Conservation (phyloP, 2,888 invertebrate genomes). For the Dione vanillae region DNA sequence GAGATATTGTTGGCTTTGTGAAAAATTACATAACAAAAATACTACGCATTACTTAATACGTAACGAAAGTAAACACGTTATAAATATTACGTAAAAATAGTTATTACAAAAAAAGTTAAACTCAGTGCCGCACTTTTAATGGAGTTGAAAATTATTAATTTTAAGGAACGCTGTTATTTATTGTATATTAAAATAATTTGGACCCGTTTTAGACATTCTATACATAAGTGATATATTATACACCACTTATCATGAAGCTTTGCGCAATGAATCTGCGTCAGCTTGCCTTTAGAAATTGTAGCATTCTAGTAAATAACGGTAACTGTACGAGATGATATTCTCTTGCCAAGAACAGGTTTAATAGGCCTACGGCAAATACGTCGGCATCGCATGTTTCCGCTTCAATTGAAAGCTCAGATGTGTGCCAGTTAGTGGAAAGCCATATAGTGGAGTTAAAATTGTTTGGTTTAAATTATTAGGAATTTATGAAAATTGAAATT, state of each 20-base stretch:
- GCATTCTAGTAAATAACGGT: conserved; percentile 16
- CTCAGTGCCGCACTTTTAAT: no score
- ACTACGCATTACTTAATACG: no score
- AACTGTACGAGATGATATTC: conserved; percentile 24
- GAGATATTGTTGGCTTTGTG: no score
- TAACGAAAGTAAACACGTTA: no score
- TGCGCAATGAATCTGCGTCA: conserved; percentile 21
- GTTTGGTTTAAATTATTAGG: neutral
- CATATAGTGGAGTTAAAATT: neutral
- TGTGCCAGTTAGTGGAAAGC: conserved; percentile 4
- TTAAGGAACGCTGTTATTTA: no score
- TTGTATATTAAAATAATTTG: no score
- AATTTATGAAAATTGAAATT: neutral
- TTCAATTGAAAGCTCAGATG: conserved; percentile 19
- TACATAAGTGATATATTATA: conserved; percentile 11
- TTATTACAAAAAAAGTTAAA: no score
- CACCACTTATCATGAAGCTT: conserved; percentile 17
- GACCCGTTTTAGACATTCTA: no score
- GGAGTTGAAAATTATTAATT: no score
- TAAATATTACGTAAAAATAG: no score
- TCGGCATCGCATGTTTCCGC: conserved; percentile 10
- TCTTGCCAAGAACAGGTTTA: conserved; percentile 24
- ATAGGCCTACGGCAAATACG: conserved; percentile 22
- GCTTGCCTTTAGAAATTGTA: conserved; percentile 21
- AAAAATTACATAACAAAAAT: no score